Evolutionary conservation across 2,113 vertebrate genomes (phyloP).

Genomic region (Neomonachus schauinslandi): DNA sequence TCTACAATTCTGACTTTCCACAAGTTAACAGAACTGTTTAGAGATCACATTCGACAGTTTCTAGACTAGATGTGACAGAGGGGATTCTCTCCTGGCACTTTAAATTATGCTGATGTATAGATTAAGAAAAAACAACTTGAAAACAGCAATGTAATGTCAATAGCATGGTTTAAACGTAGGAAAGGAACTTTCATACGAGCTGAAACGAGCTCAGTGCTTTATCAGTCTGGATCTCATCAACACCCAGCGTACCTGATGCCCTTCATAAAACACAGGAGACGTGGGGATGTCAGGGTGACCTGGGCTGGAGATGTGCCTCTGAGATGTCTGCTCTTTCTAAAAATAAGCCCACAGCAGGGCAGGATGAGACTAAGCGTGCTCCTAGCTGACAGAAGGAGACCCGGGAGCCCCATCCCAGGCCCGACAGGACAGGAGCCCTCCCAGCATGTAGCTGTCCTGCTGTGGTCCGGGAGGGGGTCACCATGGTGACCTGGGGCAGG

Average conservation of each 20-base stretch:
- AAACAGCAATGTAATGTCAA: background rate
- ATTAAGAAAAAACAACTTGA: background rate
- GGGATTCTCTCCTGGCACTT: background rate
- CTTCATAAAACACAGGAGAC: background rate
- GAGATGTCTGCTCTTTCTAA: background rate
- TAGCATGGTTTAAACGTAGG: background rate
- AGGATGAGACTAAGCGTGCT: fast-evolving
- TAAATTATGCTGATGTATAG: background rate
- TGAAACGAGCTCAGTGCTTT: fast-evolving
- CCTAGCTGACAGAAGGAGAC: background rate
- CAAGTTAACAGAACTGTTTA: background rate
- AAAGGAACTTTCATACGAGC: background rate
- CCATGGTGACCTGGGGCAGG: fast-evolving
- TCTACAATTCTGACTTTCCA: background rate
- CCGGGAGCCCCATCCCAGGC: background rate
- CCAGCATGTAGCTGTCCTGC: no score
- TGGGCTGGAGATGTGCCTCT: no score
- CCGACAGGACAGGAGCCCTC: background rate
- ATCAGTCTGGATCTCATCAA: no score
- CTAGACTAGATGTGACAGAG: background rate
- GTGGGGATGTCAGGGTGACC: background rate
- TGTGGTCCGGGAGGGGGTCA: fast-evolving
- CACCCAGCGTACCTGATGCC: fast-evolving
- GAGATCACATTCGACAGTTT: background rate
- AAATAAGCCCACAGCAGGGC: background rate